Evolutionary conservation across 2,113 vertebrate genomes (phyloP), one percentile per base, ranked within the genome.

Genomic region (Burhinus bistriatus): DNA sequence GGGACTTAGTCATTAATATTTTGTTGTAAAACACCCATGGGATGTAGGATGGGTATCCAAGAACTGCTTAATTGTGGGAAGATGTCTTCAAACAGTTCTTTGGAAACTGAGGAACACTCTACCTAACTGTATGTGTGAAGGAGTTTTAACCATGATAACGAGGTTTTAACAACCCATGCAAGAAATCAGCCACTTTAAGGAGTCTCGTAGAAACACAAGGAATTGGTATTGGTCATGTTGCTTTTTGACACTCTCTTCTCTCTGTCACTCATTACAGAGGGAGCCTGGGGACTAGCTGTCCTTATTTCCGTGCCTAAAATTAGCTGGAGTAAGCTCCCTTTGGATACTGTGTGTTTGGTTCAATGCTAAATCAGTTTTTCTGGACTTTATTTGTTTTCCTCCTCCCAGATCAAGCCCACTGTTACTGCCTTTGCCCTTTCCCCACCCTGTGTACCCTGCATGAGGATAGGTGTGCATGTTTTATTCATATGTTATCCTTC

Each of bases 401-500:
- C 32, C 34, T 84, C 12, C 59, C 79, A 49, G 58, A 89, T 19
- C 65, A 87, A 87, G 44, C 30, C 59, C 68, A 42, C 21, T 51
- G n/a, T 80, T 87, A 32, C 51, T 84, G 49, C 52, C 49, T 81
- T 84, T 95, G 59, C 61, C 42, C 83, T 55, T 93, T 55, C 3
- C 3, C 29, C 68, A 10, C 5, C 2, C 45, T 1, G 25, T 23
- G 25, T 58, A 65, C 34, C 25, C 19, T 82, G 36, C 57, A 38
- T 38, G 61, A 52, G 25, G n/a, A 75, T 62, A 81, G 83, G 54
- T 87, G 54, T 1, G 1, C 38, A 59, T 93, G 54, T 87, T 95
- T 93, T 90, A 90, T 96, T 93, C 73, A 82, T 85, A 72, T 76
- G 72, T 75, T 91, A 58, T 47, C 72, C 75, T 89, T 83, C 84